phyloP scores from a whole-genome alignment of 2,888 invertebrate genomes.

The Caradrina clavipalpis region DNA sequence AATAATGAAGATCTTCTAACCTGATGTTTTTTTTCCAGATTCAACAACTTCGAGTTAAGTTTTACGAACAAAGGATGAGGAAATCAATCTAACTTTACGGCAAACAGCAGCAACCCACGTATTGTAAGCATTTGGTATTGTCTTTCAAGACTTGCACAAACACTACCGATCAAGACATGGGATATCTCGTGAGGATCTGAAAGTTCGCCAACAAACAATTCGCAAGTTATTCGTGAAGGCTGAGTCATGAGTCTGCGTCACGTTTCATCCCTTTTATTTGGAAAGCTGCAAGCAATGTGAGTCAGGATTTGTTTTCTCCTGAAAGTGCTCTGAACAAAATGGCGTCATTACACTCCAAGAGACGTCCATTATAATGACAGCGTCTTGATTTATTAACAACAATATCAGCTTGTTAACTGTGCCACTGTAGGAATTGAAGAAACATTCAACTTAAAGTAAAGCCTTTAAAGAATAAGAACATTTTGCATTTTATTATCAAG shows the following conservation, averaged over 20 bases:
- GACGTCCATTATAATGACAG: constrained; percentile 33
- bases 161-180: constrained; percentile 23
- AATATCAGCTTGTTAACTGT: neutral
- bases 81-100: constrained; percentile 4
- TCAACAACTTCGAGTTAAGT: neutral
- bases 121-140: neutral
- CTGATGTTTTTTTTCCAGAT: neutral
- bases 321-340: constrained; percentile 29
- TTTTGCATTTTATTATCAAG: constrained; percentile 5
- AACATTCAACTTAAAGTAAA: neutral
- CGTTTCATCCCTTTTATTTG: constrained; percentile 60
- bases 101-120: neutral
- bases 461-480: neutral
- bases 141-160: constrained; percentile 9
- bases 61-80: constrained; percentile 11
- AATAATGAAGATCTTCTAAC: neutral
- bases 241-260: constrained; percentile 60
- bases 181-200: constrained; percentile 35
- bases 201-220: constrained; percentile 50
- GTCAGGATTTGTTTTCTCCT: constrained; percentile 55
- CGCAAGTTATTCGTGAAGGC: constrained; percentile 51
- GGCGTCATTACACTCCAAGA: constrained; percentile 14
- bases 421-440: neutral
- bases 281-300: constrained; percentile 50
- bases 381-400: constrained; percentile 14